phyloP scores from a whole-genome alignment of 2,113 vertebrate species.

The Dicaeum eximium region DNA sequence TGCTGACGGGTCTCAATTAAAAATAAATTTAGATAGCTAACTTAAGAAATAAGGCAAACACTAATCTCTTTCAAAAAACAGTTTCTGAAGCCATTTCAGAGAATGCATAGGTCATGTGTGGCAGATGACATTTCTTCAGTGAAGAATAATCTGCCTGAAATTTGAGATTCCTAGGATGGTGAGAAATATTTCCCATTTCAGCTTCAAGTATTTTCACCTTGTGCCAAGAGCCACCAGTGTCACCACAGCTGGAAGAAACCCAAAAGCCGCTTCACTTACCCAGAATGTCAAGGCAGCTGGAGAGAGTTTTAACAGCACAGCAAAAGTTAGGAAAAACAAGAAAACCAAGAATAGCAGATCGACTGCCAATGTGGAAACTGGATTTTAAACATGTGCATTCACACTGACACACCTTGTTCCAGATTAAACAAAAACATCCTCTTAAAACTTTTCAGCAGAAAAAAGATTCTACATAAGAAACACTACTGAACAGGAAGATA shows the following conservation, averaged over 20 bases:
- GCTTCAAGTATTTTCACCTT: background rate
- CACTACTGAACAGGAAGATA: background rate
- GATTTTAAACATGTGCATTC: background rate
- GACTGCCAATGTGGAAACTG: background rate
- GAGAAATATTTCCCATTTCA: background rate
- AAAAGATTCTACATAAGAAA: background rate
- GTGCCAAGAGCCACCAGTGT: background rate
- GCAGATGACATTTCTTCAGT: background rate
- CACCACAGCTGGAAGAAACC: background rate
- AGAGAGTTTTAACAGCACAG: background rate
- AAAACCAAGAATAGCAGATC: background rate
- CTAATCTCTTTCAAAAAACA: background rate
- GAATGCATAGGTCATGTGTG: background rate
- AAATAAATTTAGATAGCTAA: background rate
- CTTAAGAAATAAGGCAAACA: background rate
- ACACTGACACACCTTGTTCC: background rate
- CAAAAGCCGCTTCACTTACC: background rate
- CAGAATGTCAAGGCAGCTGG: background rate
- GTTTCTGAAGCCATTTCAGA: background rate
- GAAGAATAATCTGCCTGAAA: background rate
- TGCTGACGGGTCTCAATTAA: background rate
- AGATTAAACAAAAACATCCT: background rate
- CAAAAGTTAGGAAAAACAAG: background rate
- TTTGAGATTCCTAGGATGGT: background rate
- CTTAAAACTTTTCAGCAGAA: background rate